Conservation (phyloP, 2,888 invertebrate genomes). For the Agrenia bidenticulata region DNA sequence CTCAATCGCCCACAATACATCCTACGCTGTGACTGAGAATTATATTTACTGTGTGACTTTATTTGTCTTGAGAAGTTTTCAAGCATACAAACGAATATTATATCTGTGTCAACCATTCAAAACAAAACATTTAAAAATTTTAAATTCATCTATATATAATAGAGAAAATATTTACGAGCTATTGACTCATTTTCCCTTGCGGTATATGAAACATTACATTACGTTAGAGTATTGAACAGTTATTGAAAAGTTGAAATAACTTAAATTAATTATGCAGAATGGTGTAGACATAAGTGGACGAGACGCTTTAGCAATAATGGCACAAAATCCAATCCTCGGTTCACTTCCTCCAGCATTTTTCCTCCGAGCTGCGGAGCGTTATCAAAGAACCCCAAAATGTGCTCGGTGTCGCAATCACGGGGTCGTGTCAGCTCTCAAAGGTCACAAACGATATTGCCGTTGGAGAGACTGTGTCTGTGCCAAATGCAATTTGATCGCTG, state of each 20-base stretch:
- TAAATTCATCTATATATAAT: too few species aligned
- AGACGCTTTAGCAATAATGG: slow-evolving; percentile 82
- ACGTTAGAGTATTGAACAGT: too few species aligned
- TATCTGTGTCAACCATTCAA: too few species aligned
- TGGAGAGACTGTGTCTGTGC: slow-evolving; percentile 98
- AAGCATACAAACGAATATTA: too few species aligned
- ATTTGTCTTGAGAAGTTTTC: too few species aligned
- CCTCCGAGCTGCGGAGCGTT: slow-evolving; percentile 79
- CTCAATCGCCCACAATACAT: too few species aligned
- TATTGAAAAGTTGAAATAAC: background rate
- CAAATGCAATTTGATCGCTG: slow-evolving; percentile 96
- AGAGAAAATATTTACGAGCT: too few species aligned
- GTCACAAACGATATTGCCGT: slow-evolving; percentile 91
- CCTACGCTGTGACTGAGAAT: too few species aligned
- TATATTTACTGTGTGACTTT: too few species aligned
- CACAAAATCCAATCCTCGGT: slow-evolving; percentile 78
- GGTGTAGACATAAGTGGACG: slow-evolving; percentile 61
- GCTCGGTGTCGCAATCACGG: slow-evolving; percentile 81
- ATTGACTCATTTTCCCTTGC: too few species aligned
- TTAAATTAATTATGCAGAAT: slow-evolving; percentile 74
- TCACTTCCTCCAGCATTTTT: slow-evolving; percentile 82
- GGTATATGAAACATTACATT: too few species aligned
- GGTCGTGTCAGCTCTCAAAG: slow-evolving; percentile 91
- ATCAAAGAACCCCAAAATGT: slow-evolving; percentile 79
- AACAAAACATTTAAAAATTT: too few species aligned